Evolutionary conservation across 2,797 vertebrate genomes (phyloP).

Genomic region (Craterocephalus amniculus): DNA sequence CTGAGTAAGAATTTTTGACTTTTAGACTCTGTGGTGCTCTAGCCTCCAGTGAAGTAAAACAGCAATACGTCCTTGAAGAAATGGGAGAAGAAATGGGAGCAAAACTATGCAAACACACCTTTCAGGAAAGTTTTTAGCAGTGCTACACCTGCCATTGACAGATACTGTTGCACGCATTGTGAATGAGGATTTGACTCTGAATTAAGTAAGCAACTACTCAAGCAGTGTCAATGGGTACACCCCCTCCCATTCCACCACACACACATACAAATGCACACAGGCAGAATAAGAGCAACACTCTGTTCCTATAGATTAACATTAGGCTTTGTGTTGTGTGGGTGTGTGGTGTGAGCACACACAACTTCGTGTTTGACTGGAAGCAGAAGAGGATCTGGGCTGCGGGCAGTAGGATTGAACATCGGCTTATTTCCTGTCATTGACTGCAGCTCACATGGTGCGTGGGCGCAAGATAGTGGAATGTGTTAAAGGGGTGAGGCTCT

Average conservation of each 20-base stretch:
- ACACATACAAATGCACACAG: background rate
- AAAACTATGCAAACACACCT: slow-evolving; percentile 66
- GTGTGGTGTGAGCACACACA: slow-evolving; percentile 40
- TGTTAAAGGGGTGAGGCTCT: slow-evolving; percentile 79
- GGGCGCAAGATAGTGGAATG: slow-evolving; percentile 82
- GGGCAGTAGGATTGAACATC: slow-evolving; percentile 79
- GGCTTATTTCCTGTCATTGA: slow-evolving; percentile 81
- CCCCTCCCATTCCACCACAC: too few relatives aligned
- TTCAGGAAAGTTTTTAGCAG: slow-evolving; percentile 57
- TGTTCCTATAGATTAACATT: slow-evolving; percentile 16
- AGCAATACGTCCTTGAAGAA: slow-evolving; percentile 39
- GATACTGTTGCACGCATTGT: slow-evolving; percentile 37
- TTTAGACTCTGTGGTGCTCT: slow-evolving; percentile 19
- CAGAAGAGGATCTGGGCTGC: slow-evolving; percentile 70
- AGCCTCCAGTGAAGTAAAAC: slow-evolving; percentile 52
- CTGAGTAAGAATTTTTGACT: slow-evolving; percentile 30
- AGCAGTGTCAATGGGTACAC: background rate
- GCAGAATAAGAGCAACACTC: background rate
- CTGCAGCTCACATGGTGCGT: slow-evolving; percentile 80
- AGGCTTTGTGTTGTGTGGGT: slow-evolving; percentile 19
- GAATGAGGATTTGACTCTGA: slow-evolving; percentile 20
- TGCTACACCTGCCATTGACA: slow-evolving; percentile 64
- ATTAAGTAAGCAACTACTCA: slow-evolving; percentile 13
- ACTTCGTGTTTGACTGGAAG: slow-evolving; percentile 51
- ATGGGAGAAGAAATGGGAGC: slow-evolving; percentile 61